Conservation (phyloP, 1,140 invertebrate species). For the Apolygus lucorum region DNA sequence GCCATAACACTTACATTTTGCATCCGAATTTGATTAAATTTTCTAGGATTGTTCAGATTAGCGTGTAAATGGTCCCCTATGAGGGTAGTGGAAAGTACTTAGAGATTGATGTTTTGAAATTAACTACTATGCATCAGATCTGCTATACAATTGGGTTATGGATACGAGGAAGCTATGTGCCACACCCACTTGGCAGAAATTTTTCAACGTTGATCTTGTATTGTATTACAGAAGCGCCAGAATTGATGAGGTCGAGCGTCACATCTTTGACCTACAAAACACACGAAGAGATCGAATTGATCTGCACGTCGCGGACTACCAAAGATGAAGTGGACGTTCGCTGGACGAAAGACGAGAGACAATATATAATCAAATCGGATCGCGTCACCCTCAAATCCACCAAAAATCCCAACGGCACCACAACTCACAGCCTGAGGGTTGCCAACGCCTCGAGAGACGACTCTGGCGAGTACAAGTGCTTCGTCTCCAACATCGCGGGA, state of each 20-base stretch:
- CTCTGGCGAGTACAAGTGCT: background rate
- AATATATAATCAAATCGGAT: background rate
- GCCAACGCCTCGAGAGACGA: background rate
- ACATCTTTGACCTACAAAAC: background rate
- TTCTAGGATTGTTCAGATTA: too few relatives aligned
- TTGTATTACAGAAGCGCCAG: background rate
- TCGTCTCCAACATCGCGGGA: background rate
- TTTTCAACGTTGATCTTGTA: background rate
- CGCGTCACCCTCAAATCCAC: background rate
- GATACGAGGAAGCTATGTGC: background rate
- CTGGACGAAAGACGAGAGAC: background rate
- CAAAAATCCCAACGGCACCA: background rate
- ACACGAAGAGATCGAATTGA: background rate
- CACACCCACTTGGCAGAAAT: background rate
- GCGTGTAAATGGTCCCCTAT: too few relatives aligned
- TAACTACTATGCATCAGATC: background rate
- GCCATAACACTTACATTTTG: too few relatives aligned
- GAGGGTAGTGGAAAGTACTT: background rate
- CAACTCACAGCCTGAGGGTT: background rate
- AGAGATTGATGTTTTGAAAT: background rate
- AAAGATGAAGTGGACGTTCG: background rate
- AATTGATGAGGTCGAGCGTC: background rate
- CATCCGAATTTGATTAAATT: too few relatives aligned
- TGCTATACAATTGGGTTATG: background rate
- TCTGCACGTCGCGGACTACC: background rate